A percentile compares a stretch with the other conserved stretches of the same genome.
Evolutionary conservation across 35 echinoderm and acorn worm species (phyloP).

Genomic region (Patiria miniata): DNA sequence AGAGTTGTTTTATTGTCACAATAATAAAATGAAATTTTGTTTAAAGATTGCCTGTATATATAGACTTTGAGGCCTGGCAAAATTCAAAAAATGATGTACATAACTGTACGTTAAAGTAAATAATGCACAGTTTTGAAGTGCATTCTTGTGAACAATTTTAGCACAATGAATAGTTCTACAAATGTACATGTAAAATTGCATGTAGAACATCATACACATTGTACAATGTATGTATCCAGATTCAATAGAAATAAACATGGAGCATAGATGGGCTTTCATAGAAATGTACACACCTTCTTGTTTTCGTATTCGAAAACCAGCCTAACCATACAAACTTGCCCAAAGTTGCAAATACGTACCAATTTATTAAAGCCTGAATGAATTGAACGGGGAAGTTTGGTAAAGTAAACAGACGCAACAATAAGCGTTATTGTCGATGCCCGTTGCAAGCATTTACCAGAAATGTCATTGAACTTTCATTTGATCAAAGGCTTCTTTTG

Average conservation of each 20-base stretch:
- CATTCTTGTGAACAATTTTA: too few relatives aligned
- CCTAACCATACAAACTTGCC: too few relatives aligned
- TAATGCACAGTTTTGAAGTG: too few relatives aligned
- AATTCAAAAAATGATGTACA: too few relatives aligned
- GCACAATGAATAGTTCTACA: too few relatives aligned
- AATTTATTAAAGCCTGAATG: background rate
- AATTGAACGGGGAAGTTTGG: background rate
- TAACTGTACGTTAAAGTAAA: too few relatives aligned
- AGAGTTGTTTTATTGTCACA: too few relatives aligned
- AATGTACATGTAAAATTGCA: too few relatives aligned
- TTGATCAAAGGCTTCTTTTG: too few relatives aligned
- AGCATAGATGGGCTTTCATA: background rate
- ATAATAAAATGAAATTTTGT: too few relatives aligned
- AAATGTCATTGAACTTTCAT: background rate
- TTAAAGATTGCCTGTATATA: too few relatives aligned
- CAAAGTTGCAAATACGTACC: background rate
- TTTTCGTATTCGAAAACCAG: background rate
- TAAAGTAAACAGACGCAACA: background rate
- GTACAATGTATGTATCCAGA: background rate
- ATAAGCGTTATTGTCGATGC: background rate
- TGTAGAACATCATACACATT: background rate
- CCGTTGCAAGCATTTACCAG: background rate
- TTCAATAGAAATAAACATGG: background rate
- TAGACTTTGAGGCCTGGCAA: too few relatives aligned
- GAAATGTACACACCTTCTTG: background rate